These are phyloP conservation scores for Alviniconcha strummeri DNA, from an alignment of 2,888 invertebrate genomes.

Conservation along the genomic window DNA sequence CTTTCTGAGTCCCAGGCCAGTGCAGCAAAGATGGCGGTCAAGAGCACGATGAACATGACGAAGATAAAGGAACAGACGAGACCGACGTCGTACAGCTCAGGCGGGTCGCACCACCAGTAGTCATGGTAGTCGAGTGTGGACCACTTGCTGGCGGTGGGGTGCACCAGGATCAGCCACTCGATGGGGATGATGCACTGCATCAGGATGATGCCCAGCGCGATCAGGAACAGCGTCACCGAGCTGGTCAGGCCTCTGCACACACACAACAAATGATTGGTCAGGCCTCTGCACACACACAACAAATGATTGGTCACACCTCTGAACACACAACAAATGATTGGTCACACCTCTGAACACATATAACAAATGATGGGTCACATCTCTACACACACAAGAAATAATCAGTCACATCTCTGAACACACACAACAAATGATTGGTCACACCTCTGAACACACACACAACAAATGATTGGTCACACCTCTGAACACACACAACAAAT, in stretches of 20 bases:
- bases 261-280: neutral
- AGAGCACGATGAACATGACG: conserved; percentile 72
- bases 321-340: neutral
- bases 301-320: neutral
- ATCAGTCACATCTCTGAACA: neutral
- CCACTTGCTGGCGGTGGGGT: conserved; percentile 64
- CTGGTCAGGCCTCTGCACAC: conserved; percentile 62
- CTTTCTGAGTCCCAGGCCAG: conserved; percentile 72
- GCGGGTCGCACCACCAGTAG: conserved; percentile 65
- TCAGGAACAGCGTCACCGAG: conserved; percentile 67
- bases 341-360: neutral
- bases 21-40: conserved; percentile 72
- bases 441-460: neutral
- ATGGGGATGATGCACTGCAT: conserved; percentile 73
- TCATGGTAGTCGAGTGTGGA: conserved; percentile 49
- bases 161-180: conserved; percentile 73
- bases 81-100: conserved; percentile 68
- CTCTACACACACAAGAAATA: neutral
- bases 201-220: conserved; percentile 63
- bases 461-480: neutral
- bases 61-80: conserved; percentile 73
- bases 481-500: neutral
- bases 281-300: neutral
- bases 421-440: neutral
- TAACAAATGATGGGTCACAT: neutral